Evolutionary conservation across 2,888 invertebrate species (phyloP).

Genomic region (Muschampia plurimacula): DNA sequence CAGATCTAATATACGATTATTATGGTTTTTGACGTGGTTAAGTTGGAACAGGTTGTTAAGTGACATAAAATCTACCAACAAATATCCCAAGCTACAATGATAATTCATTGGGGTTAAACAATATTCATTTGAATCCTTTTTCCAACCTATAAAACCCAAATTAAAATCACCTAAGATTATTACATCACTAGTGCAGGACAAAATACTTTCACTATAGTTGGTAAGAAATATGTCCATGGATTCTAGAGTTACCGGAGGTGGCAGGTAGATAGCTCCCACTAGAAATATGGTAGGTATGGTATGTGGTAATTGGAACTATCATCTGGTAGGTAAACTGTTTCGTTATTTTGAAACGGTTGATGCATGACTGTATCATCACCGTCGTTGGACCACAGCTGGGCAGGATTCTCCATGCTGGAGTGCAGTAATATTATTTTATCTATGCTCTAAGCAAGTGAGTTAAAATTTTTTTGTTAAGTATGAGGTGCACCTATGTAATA

Average conservation of each 20-base stretch:
- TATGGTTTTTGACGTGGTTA: conserved; percentile 28
- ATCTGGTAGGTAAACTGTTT: no score
- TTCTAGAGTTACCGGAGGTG: neutral
- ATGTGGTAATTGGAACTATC: no score
- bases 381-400: no score
- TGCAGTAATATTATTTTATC: no score
- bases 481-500: no score
- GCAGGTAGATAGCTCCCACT: neutral
- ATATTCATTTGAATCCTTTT: neutral
- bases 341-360: no score
- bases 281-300: neutral
- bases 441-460: no score
- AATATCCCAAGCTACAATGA: neutral
- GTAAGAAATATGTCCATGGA: neutral
- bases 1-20: conserved; percentile 22
- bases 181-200: neutral
- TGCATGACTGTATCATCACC: no score
- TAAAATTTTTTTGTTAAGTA: no score
- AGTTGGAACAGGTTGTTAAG: conserved; percentile 8
- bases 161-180: conserved; percentile 6
- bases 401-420: no score
- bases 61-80: conserved; percentile 21
- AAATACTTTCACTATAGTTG: neutral
- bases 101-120: neutral
- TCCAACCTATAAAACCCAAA: neutral